Conservation (phyloP, 2,797 vertebrate species). For the Sebastes kiyomatsui region DNA sequence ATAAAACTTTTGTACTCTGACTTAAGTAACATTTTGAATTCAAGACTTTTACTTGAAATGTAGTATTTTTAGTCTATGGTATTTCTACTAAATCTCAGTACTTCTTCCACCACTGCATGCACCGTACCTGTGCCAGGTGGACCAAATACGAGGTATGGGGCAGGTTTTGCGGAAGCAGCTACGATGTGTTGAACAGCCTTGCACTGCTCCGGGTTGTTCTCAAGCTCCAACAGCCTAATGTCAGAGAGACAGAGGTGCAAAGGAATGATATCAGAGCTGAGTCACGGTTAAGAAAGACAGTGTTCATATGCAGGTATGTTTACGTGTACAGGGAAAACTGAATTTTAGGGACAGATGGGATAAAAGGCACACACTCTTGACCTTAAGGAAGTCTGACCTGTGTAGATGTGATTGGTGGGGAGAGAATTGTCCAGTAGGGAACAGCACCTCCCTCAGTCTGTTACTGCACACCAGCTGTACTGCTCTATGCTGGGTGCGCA, state of each 20-base stretch:
- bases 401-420: background rate
- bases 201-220: conserved; percentile 84
- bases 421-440: conserved; percentile 70
- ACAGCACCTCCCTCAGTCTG: conserved; percentile 79
- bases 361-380: background rate
- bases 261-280: background rate
- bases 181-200: conserved; percentile 85
- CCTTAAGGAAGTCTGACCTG: conserved; percentile 6
- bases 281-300: background rate
- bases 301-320: background rate
- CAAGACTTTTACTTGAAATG: too few relatives aligned
- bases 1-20: too few relatives aligned
- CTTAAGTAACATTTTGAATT: too few relatives aligned
- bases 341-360: background rate
- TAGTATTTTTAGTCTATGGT: too few relatives aligned
- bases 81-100: too few relatives aligned
- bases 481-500: conserved; percentile 85
- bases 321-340: background rate
- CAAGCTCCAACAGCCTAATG: conserved; percentile 79
- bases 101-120: background rate
- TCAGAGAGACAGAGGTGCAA: background rate
- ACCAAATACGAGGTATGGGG: conserved; percentile 91
- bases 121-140: conserved; percentile 86
- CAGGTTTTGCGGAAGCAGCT: conserved; percentile 83
- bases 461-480: conserved; percentile 51